Evolutionary conservation across 2,797 vertebrate species (phyloP).

Genomic region (Fistularia tabacaria): DNA sequence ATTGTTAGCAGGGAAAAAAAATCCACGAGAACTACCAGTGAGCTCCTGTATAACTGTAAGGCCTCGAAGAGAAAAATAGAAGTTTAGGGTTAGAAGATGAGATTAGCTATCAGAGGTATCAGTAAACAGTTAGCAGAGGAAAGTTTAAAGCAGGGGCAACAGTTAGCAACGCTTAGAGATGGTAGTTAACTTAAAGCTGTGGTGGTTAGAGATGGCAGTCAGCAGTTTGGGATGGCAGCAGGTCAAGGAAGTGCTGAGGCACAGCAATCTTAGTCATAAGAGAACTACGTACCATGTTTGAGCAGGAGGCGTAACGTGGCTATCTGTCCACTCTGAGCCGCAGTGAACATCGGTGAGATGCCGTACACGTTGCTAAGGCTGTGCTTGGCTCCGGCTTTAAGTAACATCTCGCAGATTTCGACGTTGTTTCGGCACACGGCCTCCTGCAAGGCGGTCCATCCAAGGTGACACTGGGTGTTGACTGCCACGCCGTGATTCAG

Average conservation of each 20-base stretch:
- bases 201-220: too few species aligned
- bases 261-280: too few species aligned
- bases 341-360: conserved; percentile 86
- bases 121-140: too few species aligned
- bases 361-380: conserved; percentile 80
- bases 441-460: conserved; percentile 90
- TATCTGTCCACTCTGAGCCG: conserved; percentile 85
- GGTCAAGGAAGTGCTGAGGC: too few species aligned
- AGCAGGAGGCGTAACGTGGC: conserved; percentile 82
- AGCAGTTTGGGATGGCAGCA: too few species aligned
- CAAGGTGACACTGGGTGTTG: conserved; percentile 83
- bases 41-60: too few species aligned
- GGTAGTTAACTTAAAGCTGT: neutral
- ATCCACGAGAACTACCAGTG: too few species aligned
- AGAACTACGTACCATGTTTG: conserved; percentile 74
- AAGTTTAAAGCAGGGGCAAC: too few species aligned
- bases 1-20: too few species aligned
- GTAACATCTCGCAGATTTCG: conserved; percentile 86
- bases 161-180: neutral
- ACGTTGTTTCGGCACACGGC: conserved; percentile 79
- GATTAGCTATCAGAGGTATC: too few species aligned
- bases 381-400: conserved; percentile 85
- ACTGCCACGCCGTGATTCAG: conserved; percentile 74
- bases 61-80: too few species aligned
- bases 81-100: too few species aligned